These are phyloP conservation scores for Agrochola circellaris DNA, from an alignment of 2,888 invertebrate genomes.

Conservation along the genomic window DNA sequence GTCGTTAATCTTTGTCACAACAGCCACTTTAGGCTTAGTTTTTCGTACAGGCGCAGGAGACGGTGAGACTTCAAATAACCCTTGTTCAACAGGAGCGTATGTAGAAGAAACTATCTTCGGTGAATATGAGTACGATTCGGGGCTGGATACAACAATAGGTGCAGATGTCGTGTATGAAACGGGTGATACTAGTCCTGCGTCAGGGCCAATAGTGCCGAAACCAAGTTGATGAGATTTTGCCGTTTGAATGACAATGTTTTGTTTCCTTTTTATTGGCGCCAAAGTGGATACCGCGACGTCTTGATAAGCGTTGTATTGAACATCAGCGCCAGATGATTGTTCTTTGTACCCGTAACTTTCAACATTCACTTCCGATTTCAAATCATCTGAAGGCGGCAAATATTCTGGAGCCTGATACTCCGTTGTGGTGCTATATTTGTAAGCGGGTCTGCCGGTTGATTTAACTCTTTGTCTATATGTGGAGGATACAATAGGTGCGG, in stretches of 20 bases:
- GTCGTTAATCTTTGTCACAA: slow-evolving; percentile 93
- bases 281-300: slow-evolving; percentile 72
- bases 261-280: slow-evolving; percentile 75
- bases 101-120: slow-evolving; percentile 78
- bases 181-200: slow-evolving; percentile 81
- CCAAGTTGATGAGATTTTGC: slow-evolving; percentile 84
- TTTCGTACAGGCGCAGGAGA: slow-evolving; percentile 76
- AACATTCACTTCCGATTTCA: slow-evolving; percentile 70
- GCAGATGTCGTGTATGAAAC: slow-evolving; percentile 82
- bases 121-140: slow-evolving; percentile 73
- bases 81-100: slow-evolving; percentile 81
- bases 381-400: slow-evolving; percentile 80
- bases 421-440: slow-evolving; percentile 78
- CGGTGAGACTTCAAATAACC: slow-evolving; percentile 83
- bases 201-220: slow-evolving; percentile 81
- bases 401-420: slow-evolving; percentile 81
- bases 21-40: slow-evolving; percentile 88
- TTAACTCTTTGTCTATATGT: slow-evolving; percentile 76
- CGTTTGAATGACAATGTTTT: slow-evolving; percentile 83
- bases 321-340: slow-evolving; percentile 64
- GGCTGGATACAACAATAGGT: slow-evolving; percentile 75
- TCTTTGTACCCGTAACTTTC: slow-evolving; percentile 76
- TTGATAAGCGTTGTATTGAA: slow-evolving; percentile 76
- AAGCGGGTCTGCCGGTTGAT: slow-evolving; percentile 73
- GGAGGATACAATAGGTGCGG: slow-evolving; percentile 77